Percentiles rank a stretch among this genome's conserved stretches.
phyloP scores from a whole-genome alignment of 2,113 vertebrate genomes.

The Microtus oregoni region DNA sequence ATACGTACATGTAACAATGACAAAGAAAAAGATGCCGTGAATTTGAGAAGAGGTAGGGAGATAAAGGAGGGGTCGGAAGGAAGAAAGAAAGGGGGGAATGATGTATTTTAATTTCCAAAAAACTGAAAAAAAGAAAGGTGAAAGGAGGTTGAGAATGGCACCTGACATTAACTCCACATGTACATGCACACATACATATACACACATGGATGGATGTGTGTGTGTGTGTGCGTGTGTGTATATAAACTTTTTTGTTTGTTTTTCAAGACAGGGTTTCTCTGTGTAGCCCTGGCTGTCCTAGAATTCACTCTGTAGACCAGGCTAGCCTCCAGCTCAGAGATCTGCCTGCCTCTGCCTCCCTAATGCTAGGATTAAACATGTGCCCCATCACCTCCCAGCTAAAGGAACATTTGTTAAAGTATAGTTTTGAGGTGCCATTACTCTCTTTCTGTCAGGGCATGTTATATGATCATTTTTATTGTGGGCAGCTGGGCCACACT shows the following conservation, averaged over 20 bases:
- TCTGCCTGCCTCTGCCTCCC: neutral
- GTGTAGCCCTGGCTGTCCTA: neutral
- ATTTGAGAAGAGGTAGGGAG: neutral
- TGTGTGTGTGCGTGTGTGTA: no score
- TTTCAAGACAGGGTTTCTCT: neutral
- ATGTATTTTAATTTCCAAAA: no score
- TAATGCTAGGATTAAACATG: neutral
- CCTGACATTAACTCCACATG: no score
- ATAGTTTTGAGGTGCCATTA: slow-evolving; percentile 8
- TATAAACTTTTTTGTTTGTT: neutral
- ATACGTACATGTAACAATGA: neutral
- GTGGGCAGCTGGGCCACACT: neutral
- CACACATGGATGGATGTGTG: neutral
- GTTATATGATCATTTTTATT: neutral
- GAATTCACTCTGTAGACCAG: no score
- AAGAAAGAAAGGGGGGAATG: no score
- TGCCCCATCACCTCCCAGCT: neutral
- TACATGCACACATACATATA: neutral
- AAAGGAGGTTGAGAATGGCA: no score
- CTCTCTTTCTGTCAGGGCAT: neutral
- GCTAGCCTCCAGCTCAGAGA: neutral
- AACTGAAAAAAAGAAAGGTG: no score
- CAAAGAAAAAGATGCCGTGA: neutral
- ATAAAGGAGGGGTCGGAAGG: no score
- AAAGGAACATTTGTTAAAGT: neutral